Evolutionary conservation across 2,888 invertebrate genomes (phyloP).

Genomic region (Nephrocerus scutellatus): DNA sequence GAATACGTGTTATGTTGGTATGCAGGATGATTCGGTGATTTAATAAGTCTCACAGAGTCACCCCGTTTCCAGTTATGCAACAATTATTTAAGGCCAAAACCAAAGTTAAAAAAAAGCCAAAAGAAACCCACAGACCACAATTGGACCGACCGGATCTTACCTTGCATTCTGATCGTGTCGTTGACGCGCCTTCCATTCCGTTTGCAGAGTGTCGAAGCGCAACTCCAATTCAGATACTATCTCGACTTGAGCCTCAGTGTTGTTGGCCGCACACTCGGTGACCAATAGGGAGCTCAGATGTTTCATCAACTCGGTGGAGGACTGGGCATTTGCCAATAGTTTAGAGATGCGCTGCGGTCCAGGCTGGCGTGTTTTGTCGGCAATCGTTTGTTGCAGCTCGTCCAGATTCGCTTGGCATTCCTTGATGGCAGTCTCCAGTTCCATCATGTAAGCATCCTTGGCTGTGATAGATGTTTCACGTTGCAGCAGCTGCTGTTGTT

Average conservation of each 20-base stretch:
- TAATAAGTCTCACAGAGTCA: no score
- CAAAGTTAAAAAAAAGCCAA: constrained; percentile 17
- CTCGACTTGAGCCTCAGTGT: constrained; percentile 59
- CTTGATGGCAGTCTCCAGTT: constrained; percentile 63
- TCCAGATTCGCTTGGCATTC: constrained; percentile 65
- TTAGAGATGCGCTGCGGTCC: constrained; percentile 68
- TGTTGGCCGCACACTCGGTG: constrained; percentile 64
- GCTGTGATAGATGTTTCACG: constrained; percentile 67
- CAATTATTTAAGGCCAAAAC: constrained; percentile 19
- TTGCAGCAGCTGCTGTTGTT: constrained; percentile 43
- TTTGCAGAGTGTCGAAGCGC: constrained; percentile 62
- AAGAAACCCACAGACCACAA: constrained; percentile 11
- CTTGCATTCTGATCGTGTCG: constrained; percentile 70
- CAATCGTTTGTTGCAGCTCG: constrained; percentile 58
- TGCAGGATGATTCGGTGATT: no score
- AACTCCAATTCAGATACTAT: constrained; percentile 59
- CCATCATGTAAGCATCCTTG: constrained; percentile 73
- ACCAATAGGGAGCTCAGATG: constrained; percentile 69
- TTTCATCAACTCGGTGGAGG: constrained; percentile 71
- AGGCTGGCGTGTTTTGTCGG: constrained; percentile 53
- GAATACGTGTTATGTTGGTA: no score
- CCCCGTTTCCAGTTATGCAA: background rate
- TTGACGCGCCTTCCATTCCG: constrained; percentile 66
- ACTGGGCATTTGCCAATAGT: constrained; percentile 69
- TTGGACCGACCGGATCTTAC: constrained; percentile 49